A percentile compares a stretch with the other conserved stretches of the same genome.
Conservation (phyloP, 2,797 vertebrate species). For the Rachycentron canadum region DNA sequence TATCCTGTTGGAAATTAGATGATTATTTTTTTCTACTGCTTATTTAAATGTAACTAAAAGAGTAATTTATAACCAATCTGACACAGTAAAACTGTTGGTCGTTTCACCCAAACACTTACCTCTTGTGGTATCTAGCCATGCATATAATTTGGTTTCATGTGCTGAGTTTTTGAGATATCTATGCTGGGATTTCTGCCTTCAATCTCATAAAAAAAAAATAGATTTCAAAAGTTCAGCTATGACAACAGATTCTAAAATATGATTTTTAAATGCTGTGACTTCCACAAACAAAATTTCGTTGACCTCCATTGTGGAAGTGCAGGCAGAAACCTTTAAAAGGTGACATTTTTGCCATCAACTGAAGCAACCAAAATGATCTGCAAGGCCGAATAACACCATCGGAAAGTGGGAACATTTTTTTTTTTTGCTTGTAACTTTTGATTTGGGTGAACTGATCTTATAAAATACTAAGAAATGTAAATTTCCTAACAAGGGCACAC, state of each 20-base stretch:
- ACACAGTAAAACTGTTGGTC: conserved; percentile 38
- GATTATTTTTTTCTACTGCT: conserved; percentile 60
- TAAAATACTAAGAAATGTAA: conserved; percentile 29
- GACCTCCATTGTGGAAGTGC: neutral
- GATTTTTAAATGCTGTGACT: conserved; percentile 9
- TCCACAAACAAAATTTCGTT: conserved; percentile 3
- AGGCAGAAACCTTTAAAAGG: conserved; percentile 13
- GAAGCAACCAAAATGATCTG: conserved; percentile 5
- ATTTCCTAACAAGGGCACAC: conserved; percentile 45
- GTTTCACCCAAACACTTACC: conserved; percentile 22
- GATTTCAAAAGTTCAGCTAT: neutral
- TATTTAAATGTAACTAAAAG: conserved; percentile 71
- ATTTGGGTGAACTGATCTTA: conserved; percentile 19
- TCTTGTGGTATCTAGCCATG: conserved; percentile 23
- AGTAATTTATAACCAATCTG: conserved; percentile 52
- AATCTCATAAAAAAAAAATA: neutral
- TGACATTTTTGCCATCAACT: neutral
- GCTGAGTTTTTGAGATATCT: conserved; percentile 5
- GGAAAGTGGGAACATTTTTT: neutral
- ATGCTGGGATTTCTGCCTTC: neutral
- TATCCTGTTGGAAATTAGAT: conserved; percentile 48
- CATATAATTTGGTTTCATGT: conserved; percentile 17
- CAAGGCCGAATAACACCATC: neutral
- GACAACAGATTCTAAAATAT: neutral
- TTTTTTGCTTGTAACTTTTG: neutral